Evolutionary conservation across 2,113 vertebrate species (phyloP).

Genomic region (Todiramphus chloris): DNA sequence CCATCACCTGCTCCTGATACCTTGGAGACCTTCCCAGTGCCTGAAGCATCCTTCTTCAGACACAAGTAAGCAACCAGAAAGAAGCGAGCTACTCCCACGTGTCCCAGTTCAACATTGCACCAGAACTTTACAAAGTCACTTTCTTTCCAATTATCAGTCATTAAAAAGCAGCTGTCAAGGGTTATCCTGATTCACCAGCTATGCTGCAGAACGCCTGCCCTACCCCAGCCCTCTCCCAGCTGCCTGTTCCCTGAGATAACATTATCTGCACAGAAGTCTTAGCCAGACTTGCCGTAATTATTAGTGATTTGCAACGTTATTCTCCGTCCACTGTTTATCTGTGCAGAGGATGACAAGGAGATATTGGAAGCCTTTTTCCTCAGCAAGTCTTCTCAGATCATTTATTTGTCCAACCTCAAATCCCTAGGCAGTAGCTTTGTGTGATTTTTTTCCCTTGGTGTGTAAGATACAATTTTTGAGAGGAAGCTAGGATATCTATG

Average conservation of each 20-base stretch:
- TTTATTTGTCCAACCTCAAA: constrained; percentile 9
- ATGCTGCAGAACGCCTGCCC: background rate
- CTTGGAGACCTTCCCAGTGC: background rate
- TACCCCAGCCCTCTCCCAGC: background rate
- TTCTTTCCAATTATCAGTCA: background rate
- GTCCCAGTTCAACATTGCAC: background rate
- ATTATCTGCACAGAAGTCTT: background rate
- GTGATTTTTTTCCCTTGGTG: background rate
- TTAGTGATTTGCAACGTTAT: background rate
- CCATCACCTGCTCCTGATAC: background rate
- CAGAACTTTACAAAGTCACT: background rate
- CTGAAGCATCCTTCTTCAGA: background rate
- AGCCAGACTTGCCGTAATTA: background rate
- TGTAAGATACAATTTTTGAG: background rate
- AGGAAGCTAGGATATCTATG: background rate
- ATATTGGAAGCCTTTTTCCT: background rate
- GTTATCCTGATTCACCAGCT: background rate
- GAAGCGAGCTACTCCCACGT: background rate
- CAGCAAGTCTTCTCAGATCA: background rate
- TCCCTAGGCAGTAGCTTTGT: background rate
- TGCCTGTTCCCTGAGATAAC: background rate
- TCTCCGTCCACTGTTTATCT: background rate
- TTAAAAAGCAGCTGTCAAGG: background rate
- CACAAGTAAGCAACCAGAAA: background rate
- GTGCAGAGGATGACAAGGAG: background rate